A percentile compares a stretch with the other conserved stretches of the same genome.
phyloP scores from a whole-genome alignment of 53 echinoderm and acorn worm genomes.

The Luidia sarsii region DNA sequence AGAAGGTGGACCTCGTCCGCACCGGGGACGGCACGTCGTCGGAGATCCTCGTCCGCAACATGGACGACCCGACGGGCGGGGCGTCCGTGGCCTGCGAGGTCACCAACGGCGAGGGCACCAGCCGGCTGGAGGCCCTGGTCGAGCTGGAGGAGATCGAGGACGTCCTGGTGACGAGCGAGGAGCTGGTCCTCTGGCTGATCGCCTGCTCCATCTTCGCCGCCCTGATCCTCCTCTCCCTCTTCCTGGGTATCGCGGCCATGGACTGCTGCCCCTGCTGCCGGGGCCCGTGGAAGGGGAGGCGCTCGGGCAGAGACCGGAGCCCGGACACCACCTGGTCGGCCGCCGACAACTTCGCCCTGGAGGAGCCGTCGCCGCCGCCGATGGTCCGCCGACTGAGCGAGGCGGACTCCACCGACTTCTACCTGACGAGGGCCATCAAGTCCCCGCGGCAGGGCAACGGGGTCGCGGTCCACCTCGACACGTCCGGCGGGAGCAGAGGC shows the following conservation, averaged over 20 bases:
- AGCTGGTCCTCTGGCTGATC: constrained; percentile 57
- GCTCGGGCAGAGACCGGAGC: constrained; percentile 20
- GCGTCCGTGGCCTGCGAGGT: constrained; percentile 51
- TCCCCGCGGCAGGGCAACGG: constrained; percentile 31
- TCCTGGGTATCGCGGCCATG: constrained; percentile 42
- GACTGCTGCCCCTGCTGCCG: constrained; percentile 47
- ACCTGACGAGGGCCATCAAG: constrained; percentile 54
- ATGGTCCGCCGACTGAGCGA: constrained; percentile 57
- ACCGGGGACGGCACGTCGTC: neutral
- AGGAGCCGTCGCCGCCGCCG: constrained; percentile 15
- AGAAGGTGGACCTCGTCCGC: constrained; percentile 29
- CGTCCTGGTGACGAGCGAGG: neutral
- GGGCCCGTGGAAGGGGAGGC: constrained; percentile 26
- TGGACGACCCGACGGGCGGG: constrained; percentile 30
- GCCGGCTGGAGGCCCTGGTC: constrained; percentile 45
- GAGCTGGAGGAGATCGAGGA: constrained; percentile 13
- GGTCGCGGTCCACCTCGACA: too few relatives aligned
- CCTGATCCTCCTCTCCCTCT: constrained; percentile 34
- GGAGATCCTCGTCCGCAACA: constrained; percentile 40
- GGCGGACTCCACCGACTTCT: constrained; percentile 59
- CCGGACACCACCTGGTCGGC: constrained; percentile 64
- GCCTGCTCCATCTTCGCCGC: constrained; percentile 45
- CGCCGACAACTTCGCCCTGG: constrained; percentile 43
- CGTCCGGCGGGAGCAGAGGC: too few relatives aligned
- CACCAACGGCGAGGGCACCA: constrained; percentile 52